Percentiles rank a stretch among this genome's conserved stretches.
Evolutionary conservation across 2,113 vertebrate species (phyloP).

Genomic region (Lepidothrix coronata): DNA sequence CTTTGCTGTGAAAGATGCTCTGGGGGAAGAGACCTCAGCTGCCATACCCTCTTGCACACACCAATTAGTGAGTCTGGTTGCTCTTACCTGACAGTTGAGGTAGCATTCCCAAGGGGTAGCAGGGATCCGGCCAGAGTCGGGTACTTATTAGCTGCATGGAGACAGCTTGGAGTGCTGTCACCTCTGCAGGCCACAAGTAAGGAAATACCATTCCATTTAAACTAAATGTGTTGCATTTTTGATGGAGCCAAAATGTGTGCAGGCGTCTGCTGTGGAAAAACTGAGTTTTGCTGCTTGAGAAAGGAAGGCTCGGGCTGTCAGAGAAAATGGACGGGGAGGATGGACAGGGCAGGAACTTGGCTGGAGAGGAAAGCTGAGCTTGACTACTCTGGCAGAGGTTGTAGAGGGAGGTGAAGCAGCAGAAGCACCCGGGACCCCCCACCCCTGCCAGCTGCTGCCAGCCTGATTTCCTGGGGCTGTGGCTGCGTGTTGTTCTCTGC

Average conservation of each 20-base stretch:
- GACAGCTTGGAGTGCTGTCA: not conserved
- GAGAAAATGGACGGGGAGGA: not conserved
- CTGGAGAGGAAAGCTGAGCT: not conserved
- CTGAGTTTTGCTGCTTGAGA: not conserved
- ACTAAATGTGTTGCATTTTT: accelerated
- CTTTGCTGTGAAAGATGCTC: not conserved
- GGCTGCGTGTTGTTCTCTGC: accelerated
- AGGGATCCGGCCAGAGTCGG: not conserved
- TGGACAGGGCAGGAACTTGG: not conserved
- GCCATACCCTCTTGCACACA: accelerated
- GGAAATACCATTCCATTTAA: not conserved
- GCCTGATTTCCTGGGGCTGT: accelerated
- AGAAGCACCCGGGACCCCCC: not conserved
- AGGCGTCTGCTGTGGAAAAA: not conserved
- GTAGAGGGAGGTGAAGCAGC: not conserved
- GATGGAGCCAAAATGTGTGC: not conserved
- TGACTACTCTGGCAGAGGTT: not conserved
- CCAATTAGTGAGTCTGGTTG: accelerated
- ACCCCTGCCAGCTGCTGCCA: not conserved
- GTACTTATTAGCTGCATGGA: accelerated
- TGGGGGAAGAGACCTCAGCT: not conserved
- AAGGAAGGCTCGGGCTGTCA: not conserved
- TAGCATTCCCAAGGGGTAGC: not conserved
- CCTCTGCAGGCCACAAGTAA: accelerated
- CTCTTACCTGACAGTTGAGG: not conserved